Evolutionary conservation across 2,888 invertebrate genomes (phyloP), one percentile per base, ranked within the genome.

Genomic region (Neoitamus cyanurus): DNA sequence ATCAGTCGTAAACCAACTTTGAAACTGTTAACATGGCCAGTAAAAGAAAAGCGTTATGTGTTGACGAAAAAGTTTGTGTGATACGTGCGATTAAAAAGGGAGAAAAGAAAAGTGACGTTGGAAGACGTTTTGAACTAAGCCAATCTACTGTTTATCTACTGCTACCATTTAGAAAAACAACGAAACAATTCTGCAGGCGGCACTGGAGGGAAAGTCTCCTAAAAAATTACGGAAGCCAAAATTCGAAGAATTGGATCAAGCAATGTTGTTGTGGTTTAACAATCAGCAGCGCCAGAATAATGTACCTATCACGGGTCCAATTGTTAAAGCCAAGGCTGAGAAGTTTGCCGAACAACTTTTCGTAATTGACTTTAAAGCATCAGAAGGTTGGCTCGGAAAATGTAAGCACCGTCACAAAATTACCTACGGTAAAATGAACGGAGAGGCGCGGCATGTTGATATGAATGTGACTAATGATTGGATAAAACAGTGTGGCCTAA

Each of bases 91-190:
- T 72, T 28, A 30, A 72, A 11, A 1, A 5, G 30, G 31, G 72
- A 72, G 75, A 75, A 36, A 75, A 75, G 75, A 75, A 3, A 75
- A 75, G 36, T 36, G n/a, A 75, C 20, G 37, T 75, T 75, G 75
- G 75, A 13, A 75, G 36, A 75, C 75, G 75, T 2, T 36, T 75
- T 75, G 37, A 20, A 36, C 15, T 75, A 11, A 75, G 31, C 28
- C 30, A 7, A 5, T 72, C 72, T 72, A 72, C 72, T 13, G 72
- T 72, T 1, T 20, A n/a, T n/a, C n/a, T n/a, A n/a, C n/a, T n/a
- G n/a, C 72, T 30, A 31, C 72, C 2, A 72, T 72, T 11, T 72
- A 30, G 72, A 72, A 72, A n/a, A 72, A 30, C 3, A 72, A 3
- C 3, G 72, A 68, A 13, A 68, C 20, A 68, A 11, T 68, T 68